Conservation (phyloP, 30 jellyfish, hydroid and myxozoan species). For the Clytia hemisphaerica region DNA sequence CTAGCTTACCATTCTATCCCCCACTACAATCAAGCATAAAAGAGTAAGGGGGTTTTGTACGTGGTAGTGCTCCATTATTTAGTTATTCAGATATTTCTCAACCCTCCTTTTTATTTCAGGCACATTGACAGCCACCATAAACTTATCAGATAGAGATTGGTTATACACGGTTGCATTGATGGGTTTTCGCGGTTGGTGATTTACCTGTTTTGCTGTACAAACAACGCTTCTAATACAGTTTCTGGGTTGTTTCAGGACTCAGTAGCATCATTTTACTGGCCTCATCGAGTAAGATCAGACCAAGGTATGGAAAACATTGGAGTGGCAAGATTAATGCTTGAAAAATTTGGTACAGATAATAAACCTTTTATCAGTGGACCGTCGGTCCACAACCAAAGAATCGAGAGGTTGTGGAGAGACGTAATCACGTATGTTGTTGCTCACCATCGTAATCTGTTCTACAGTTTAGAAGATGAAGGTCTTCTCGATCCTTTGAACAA, state of each 20-base stretch:
- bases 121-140: constrained; percentile 21
- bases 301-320: constrained; percentile 35
- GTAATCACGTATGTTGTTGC: constrained; percentile 16
- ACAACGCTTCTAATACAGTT: constrained; percentile 14
- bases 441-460: constrained; percentile 4
- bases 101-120: constrained; percentile 1
- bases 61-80: no score
- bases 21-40: no score
- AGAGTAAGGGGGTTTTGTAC: no score
- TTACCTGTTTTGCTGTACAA: constrained; percentile 2
- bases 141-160: not conserved
- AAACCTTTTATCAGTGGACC: constrained; percentile 22
- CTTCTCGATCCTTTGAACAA: constrained; percentile 20
- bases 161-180: not conserved
- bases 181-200: constrained; percentile 17
- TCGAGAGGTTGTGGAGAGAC: constrained; percentile 25
- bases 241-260: constrained; percentile 2
- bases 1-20: no score
- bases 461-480: constrained; percentile 15
- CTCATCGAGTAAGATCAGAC: constrained; percentile 21
- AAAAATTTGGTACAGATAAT: constrained; percentile 13
- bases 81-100: no score
- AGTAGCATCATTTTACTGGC: constrained; percentile 17
- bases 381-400: constrained; percentile 18
- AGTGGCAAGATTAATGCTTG: constrained; percentile 19